Conservation (phyloP, 2,113 vertebrate species). For the Dromaius novaehollandiae region DNA sequence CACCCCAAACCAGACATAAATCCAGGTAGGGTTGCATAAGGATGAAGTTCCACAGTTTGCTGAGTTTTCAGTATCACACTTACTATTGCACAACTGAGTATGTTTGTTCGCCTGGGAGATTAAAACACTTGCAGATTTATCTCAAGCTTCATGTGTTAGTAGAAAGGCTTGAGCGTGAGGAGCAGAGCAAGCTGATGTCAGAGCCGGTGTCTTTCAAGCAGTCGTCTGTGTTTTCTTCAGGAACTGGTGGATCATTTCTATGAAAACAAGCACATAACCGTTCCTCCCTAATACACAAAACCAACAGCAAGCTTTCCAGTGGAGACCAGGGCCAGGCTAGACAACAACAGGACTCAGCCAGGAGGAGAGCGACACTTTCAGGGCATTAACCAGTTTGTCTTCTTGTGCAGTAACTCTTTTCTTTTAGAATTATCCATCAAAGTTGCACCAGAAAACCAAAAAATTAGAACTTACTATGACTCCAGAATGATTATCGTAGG, state of each 20-base stretch:
- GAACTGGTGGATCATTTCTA: neutral
- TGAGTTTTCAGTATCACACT: neutral
- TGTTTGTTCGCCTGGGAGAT: neutral
- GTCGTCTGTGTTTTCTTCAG: neutral
- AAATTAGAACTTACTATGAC: neutral
- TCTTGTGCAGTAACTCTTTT: neutral
- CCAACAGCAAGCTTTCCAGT: neutral
- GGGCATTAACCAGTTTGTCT: neutral
- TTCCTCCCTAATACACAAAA: conserved; percentile 10
- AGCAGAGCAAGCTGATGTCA: neutral
- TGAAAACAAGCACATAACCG: conserved; percentile 11
- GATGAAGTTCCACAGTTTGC: neutral
- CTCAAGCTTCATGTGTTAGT: neutral
- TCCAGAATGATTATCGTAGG: neutral
- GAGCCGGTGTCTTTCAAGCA: neutral
- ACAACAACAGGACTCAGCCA: neutral
- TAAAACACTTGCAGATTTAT: neutral
- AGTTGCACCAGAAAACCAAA: neutral
- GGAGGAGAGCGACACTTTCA: neutral
- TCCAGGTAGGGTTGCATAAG: neutral
- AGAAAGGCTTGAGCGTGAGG: neutral
- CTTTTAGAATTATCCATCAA: neutral
- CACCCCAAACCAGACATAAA: neutral
- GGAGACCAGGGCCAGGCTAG: neutral
- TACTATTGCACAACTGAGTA: neutral